These are phyloP conservation scores for Apolygus lucorum DNA, from an alignment of 1,140 invertebrate genomes.

Conservation along the genomic window DNA sequence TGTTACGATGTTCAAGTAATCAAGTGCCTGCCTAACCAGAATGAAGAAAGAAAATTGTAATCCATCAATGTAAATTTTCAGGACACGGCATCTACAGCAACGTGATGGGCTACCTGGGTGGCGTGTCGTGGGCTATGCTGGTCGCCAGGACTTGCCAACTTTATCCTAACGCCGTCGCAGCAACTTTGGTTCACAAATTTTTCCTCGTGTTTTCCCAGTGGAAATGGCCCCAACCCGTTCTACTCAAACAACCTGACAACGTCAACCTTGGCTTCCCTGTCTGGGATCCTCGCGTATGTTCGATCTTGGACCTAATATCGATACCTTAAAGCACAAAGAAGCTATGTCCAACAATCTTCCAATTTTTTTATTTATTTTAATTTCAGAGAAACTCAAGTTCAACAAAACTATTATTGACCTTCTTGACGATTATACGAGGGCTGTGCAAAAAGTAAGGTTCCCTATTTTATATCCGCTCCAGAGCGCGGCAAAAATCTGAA, in stretches of 20 bases:
- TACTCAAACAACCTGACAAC: constrained; percentile 83
- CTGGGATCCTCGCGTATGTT: constrained; percentile 82
- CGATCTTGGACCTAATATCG: no score
- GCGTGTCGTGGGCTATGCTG: constrained; percentile 99
- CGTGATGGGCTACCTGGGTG: constrained; percentile 93
- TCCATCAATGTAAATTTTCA: constrained; percentile 37
- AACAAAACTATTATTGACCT: no score
- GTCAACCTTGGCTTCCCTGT: constrained; percentile 84
- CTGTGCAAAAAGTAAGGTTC: no score
- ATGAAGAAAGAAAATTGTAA: neutral
- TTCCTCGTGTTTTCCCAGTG: constrained; percentile 95
- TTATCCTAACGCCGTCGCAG: constrained; percentile 92
- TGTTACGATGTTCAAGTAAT: neutral
- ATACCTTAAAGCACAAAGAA: no score
- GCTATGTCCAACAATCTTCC: no score
- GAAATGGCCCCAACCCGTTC: constrained; percentile 97
- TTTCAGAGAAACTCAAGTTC: no score
- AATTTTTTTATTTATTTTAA: no score
- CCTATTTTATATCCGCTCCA: no score
- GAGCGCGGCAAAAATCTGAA: no score
- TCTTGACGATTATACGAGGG: no score
- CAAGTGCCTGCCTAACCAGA: neutral
- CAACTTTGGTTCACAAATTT: constrained; percentile 95
- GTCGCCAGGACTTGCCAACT: constrained; percentile 96
- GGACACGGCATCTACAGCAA: constrained; percentile 97